Conservation (phyloP, 2,113 vertebrate genomes). For the Gasterosteus nipponicus region DNA sequence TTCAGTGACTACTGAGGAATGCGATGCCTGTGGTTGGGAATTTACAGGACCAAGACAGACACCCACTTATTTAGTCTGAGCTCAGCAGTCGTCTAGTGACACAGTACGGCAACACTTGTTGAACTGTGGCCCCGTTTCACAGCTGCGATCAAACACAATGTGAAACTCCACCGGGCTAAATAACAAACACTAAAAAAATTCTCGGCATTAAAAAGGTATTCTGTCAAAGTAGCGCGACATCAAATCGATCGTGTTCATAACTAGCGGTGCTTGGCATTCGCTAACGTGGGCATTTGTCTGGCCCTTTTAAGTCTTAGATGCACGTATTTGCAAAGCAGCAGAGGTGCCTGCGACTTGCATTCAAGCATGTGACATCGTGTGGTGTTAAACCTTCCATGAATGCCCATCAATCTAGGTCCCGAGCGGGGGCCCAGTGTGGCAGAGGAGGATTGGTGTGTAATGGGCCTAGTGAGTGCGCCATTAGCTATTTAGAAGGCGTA, state of each 20-base stretch:
- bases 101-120: slow-evolving; percentile 29
- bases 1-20: slow-evolving; percentile 64
- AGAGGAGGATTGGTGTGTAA: not conserved
- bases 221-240: not conserved
- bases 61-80: slow-evolving; percentile 63
- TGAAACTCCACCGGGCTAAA: not conserved
- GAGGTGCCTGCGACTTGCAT: not conserved
- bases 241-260: not conserved
- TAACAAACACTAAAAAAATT: not conserved
- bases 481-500: slow-evolving; percentile 90
- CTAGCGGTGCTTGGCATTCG: not conserved
- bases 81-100: slow-evolving; percentile 38
- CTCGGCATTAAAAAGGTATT: not conserved
- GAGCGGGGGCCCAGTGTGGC: not conserved
- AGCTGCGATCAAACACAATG: slow-evolving; percentile 9
- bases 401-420: not conserved
- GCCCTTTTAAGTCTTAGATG: not conserved
- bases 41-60: slow-evolving; percentile 69
- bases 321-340: not conserved
- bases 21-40: slow-evolving; percentile 73
- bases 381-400: not conserved
- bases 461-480: not conserved
- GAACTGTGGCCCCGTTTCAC: slow-evolving; percentile 1
- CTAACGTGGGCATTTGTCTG: not conserved
- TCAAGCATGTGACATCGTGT: not conserved